Percentiles rank a stretch among this genome's conserved stretches.
phyloP scores from a whole-genome alignment of 2,797 vertebrate genomes.

The Manis javanica region DNA sequence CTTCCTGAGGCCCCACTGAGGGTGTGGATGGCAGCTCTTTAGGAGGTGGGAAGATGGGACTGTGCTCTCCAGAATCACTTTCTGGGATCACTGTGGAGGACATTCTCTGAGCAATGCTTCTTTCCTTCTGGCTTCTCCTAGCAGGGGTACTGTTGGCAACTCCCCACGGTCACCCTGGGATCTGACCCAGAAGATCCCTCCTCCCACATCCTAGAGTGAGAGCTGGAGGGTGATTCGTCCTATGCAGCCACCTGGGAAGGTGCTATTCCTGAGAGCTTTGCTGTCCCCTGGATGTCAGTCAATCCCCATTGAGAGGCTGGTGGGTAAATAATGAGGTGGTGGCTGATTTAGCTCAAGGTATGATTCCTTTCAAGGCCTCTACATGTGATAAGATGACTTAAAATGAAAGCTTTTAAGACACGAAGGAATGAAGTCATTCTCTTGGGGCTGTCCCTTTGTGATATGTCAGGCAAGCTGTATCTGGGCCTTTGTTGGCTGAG shows the following conservation, averaged over 20 bases:
- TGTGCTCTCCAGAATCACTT: neutral
- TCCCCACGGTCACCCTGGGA: neutral
- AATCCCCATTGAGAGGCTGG: neutral
- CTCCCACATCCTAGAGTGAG: neutral
- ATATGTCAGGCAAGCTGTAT: neutral
- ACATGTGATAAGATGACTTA: neutral
- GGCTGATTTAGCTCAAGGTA: neutral
- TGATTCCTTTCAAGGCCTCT: neutral
- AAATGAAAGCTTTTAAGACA: neutral
- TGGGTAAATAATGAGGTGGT: neutral
- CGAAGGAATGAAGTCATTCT: neutral
- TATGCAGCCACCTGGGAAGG: rapidly evolving
- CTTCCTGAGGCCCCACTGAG: neutral
- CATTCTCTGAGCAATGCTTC: neutral
- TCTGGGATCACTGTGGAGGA: neutral
- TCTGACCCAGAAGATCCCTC: neutral
- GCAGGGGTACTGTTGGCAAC: neutral
- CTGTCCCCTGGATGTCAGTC: neutral
- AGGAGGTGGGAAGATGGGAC: too few relatives aligned
- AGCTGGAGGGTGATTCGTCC: neutral
- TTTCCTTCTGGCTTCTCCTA: neutral
- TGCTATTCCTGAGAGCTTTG: neutral
- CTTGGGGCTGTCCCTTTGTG: neutral
- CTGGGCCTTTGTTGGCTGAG: neutral
- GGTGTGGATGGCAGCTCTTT: neutral